A percentile compares a stretch with the other conserved stretches of the same genome.
Conservation (phyloP, 1,140 invertebrate species). For the Scaptomyza pallida region DNA sequence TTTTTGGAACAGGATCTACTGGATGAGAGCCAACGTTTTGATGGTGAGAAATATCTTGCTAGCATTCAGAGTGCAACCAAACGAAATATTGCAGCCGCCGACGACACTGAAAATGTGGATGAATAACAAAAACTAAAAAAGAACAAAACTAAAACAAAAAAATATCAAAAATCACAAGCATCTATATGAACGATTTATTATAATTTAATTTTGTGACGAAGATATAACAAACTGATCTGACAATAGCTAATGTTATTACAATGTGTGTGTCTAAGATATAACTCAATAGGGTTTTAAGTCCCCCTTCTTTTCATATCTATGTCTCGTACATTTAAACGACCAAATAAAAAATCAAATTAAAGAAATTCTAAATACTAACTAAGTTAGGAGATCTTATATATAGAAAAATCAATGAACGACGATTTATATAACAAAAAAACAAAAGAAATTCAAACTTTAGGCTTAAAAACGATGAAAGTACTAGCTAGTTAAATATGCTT, state of each 20-base stretch:
- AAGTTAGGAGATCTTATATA: slow-evolving; percentile 16
- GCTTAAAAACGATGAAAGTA: slow-evolving; percentile 51
- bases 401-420: slow-evolving; percentile 22
- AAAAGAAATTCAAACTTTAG: slow-evolving; percentile 31
- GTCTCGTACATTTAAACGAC: slow-evolving; percentile 58
- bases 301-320: background rate
- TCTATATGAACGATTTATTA: slow-evolving; percentile 40
- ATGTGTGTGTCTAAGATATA: slow-evolving; percentile 18
- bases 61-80: slow-evolving; percentile 73
- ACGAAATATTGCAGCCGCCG: slow-evolving; percentile 74
- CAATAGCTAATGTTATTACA: slow-evolving; percentile 43
- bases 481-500: slow-evolving; percentile 43
- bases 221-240: slow-evolving; percentile 24
- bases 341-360: slow-evolving; percentile 49
- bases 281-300: background rate
- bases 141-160: slow-evolving; percentile 36
- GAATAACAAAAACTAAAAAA: slow-evolving; percentile 46
- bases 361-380: slow-evolving; percentile 60
- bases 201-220: slow-evolving; percentile 1
- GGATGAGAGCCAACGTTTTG: slow-evolving; percentile 81
- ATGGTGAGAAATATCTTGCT: slow-evolving; percentile 80
- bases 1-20: slow-evolving; percentile 68
- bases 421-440: slow-evolving; percentile 11
- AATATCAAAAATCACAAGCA: slow-evolving; percentile 14
- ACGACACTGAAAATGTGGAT: slow-evolving; percentile 69